Conservation (phyloP, 2,113 vertebrate species). For the Oreamnos americanus region DNA sequence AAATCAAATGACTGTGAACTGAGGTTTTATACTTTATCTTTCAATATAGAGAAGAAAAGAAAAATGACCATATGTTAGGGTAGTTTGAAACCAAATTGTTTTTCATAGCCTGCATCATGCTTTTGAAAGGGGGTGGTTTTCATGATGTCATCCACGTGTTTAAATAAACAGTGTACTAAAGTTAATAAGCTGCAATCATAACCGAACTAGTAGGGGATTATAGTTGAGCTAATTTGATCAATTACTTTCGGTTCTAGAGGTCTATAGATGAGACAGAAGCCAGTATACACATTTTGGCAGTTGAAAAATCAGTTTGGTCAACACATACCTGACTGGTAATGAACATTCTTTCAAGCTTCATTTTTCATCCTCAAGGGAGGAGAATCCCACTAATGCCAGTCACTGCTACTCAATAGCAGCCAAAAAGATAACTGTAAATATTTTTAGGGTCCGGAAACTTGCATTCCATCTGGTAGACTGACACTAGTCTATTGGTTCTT, state of each 20-base stretch:
- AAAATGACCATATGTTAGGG: neutral
- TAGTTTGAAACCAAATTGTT: constrained; percentile 63
- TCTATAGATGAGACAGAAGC: constrained; percentile 85
- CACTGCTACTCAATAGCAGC: constrained; percentile 73
- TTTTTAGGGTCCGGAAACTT: constrained; percentile 57
- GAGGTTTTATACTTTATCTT: constrained; percentile 38
- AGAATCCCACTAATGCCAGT: constrained; percentile 79
- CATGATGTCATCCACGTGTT: constrained; percentile 80
- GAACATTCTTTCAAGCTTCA: constrained; percentile 87
- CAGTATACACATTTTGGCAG: constrained; percentile 83
- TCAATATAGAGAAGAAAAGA: neutral
- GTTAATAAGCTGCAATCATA: constrained; percentile 80
- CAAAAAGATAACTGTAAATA: constrained; percentile 80
- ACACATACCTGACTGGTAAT: constrained; percentile 83
- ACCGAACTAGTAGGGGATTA: constrained; percentile 77
- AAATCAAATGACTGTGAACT: constrained; percentile 34
- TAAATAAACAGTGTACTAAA: constrained; percentile 82
- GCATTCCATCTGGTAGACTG: constrained; percentile 57
- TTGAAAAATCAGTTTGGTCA: constrained; percentile 86
- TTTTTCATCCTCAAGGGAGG: constrained; percentile 82
- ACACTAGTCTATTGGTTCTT: constrained; percentile 45
- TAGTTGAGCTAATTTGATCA: constrained; percentile 84
- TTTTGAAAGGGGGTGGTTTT: constrained; percentile 77
- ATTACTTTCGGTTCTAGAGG: constrained; percentile 83
- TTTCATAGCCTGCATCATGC: constrained; percentile 48